Evolutionary conservation across 2,888 invertebrate species (phyloP).

Genomic region (Orthosia cruda): DNA sequence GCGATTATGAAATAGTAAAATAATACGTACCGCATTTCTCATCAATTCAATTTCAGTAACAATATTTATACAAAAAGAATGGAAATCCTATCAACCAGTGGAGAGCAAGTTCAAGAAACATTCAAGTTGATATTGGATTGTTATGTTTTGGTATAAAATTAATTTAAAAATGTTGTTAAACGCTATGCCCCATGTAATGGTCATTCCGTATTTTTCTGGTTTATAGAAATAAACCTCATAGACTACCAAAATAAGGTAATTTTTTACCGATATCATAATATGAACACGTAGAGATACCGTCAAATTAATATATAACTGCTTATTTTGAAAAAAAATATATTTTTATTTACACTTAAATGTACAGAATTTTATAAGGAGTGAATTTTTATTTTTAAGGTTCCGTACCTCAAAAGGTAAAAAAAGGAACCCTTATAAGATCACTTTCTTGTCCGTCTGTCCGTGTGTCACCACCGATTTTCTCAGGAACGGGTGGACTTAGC

Average conservation of each 20-base stretch:
- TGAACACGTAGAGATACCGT: no score
- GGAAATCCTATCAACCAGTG: not conserved
- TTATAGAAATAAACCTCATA: not conserved
- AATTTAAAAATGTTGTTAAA: conserved; percentile 24
- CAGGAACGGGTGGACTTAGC: no score
- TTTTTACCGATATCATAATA: not conserved
- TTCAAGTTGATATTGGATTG: conserved; percentile 8
- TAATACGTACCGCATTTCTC: conserved; percentile 34
- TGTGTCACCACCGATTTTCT: no score
- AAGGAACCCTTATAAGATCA: no score
- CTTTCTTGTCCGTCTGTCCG: no score
- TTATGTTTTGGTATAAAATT: conserved; percentile 43
- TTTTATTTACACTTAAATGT: no score
- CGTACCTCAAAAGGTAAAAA: no score
- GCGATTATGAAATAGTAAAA: conserved; percentile 27
- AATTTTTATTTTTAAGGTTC: no score
- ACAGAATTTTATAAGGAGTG: no score
- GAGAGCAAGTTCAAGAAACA: not conserved
- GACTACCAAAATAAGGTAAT: not conserved
- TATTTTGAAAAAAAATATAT: no score
- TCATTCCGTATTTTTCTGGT: not conserved
- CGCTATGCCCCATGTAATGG: not conserved
- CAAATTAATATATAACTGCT: no score
- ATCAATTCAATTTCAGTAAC: not conserved
- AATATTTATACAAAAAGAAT: not conserved